phyloP scores from a whole-genome alignment of 2,113 vertebrate genomes.

The Seriola rivoliana region DNA sequence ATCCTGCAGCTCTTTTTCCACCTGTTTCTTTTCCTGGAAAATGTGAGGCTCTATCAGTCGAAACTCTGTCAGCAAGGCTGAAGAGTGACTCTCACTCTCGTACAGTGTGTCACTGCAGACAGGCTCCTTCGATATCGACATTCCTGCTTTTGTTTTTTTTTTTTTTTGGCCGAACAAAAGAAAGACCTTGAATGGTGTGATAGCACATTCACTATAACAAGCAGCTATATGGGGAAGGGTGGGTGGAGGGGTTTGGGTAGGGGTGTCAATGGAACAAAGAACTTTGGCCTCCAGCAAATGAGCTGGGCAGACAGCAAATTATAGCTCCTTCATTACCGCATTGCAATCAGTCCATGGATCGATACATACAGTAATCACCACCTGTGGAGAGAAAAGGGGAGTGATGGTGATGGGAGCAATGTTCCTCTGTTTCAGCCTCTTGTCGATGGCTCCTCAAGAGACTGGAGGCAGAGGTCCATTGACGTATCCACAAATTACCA shows the following conservation, averaged over 20 bases:
- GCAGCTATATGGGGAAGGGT: background rate
- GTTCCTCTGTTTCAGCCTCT: conserved; percentile 5
- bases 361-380: conserved; percentile 68
- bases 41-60: background rate
- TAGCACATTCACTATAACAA: conserved; percentile 32
- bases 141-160: background rate
- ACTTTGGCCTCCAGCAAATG: conserved; percentile 44
- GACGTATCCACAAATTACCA: conserved; percentile 30
- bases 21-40: background rate
- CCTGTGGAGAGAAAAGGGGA: conserved; percentile 24
- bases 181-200: background rate
- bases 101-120: background rate
- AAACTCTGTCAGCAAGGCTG: background rate
- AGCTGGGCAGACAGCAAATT: conserved; percentile 53
- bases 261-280: conserved; percentile 47
- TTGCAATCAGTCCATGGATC: conserved; percentile 61
- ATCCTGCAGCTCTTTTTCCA: conserved; percentile 15
- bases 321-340: conserved; percentile 62
- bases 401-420: conserved; percentile 25
- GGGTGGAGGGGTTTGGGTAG: background rate
- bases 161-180: conserved; percentile 28
- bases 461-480: conserved; percentile 20
- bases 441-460: conserved; percentile 11
- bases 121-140: conserved; percentile 31
- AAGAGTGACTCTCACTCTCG: background rate